A percentile compares a stretch with the other conserved stretches of the same genome.
phyloP scores from a whole-genome alignment of 2,888 invertebrate species.

The Ariolimax columbianus region DNA sequence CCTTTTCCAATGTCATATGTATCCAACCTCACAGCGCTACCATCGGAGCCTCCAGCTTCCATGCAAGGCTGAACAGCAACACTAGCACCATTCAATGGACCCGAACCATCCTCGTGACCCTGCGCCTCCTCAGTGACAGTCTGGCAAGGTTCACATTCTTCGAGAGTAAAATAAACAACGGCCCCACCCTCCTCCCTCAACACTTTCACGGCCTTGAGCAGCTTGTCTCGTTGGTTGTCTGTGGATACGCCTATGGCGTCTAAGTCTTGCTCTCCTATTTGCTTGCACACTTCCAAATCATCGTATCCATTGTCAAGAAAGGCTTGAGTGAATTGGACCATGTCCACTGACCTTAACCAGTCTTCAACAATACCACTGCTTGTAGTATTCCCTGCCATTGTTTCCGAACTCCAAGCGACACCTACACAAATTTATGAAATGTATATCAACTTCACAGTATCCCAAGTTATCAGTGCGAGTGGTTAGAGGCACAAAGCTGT shows the following conservation, averaged over 20 bases:
- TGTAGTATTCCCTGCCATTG: conserved; percentile 17
- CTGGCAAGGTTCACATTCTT: conserved; percentile 76
- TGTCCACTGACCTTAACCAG: conserved; percentile 91
- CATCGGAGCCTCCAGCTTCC: not conserved
- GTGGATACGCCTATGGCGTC: conserved; percentile 96
- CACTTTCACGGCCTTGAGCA: conserved; percentile 91
- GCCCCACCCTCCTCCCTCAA: conserved; percentile 95
- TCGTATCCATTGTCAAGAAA: conserved; percentile 98
- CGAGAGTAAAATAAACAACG: conserved; percentile 94
- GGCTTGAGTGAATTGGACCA: conserved; percentile 94
- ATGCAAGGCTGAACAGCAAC: not conserved
- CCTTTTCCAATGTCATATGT: conserved; percentile 86
- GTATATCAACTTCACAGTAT: no score
- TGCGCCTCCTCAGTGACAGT: conserved; percentile 46
- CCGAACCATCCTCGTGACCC: conserved; percentile 43
- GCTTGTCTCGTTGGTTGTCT: conserved; percentile 87
- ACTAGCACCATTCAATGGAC: not conserved
- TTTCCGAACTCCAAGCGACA: no score
- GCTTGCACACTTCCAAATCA: conserved; percentile 97
- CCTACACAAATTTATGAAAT: no score
- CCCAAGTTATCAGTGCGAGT: no score
- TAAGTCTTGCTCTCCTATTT: conserved; percentile 95
- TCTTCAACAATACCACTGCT: conserved; percentile 88
- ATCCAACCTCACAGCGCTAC: conserved; percentile 78
- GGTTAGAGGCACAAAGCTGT: no score